These are phyloP conservation scores for Drosophila anomelani DNA, from an alignment of 2,888 invertebrate genomes.

Conservation along the genomic window DNA sequence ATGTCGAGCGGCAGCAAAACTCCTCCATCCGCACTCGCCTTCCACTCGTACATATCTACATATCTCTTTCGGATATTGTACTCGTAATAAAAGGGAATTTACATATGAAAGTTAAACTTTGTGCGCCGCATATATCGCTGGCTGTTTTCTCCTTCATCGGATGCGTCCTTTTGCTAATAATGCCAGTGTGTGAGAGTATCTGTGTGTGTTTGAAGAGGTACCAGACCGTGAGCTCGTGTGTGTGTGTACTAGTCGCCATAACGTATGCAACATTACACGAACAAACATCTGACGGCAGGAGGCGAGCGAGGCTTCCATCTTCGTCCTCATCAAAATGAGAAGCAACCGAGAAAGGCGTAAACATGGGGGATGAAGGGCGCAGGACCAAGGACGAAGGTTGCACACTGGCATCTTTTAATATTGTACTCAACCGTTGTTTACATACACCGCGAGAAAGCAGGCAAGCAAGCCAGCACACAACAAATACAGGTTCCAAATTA, in stretches of 20 bases:
- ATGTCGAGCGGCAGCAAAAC: conserved; percentile 50
- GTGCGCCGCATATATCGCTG: conserved; percentile 40
- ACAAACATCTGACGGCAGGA: conserved; percentile 45
- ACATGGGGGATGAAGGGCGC: conserved; percentile 7
- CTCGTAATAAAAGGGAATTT: conserved; percentile 72
- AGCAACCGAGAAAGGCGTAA: conserved; percentile 30
- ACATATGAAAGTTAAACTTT: conserved; percentile 59
- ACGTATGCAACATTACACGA: conserved; percentile 55
- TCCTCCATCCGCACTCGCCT: conserved; percentile 9
- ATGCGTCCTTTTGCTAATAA: conserved; percentile 57
- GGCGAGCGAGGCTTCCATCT: conserved; percentile 33
- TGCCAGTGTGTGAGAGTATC: conserved; percentile 37
- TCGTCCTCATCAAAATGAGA: conserved; percentile 41
- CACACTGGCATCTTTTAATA: conserved; percentile 49
- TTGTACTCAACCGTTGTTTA: conserved; percentile 45
- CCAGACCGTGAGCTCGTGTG: conserved; percentile 22
- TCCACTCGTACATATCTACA: conserved; percentile 11
- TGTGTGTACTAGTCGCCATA: conserved; percentile 38
- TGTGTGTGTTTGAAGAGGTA: conserved; percentile 35
- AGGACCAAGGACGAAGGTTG: conserved; percentile 5
- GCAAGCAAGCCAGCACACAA: not conserved
- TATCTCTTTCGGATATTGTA: conserved; percentile 64
- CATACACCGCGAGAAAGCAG: conserved; percentile 35
- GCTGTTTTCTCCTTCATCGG: conserved; percentile 42
- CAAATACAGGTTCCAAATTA: not conserved